A percentile compares a stretch with the other conserved stretches of the same genome.
These are phyloP conservation scores for Apamea monoglypha DNA, from an alignment of 2,888 invertebrate species.

Conservation along the genomic window DNA sequence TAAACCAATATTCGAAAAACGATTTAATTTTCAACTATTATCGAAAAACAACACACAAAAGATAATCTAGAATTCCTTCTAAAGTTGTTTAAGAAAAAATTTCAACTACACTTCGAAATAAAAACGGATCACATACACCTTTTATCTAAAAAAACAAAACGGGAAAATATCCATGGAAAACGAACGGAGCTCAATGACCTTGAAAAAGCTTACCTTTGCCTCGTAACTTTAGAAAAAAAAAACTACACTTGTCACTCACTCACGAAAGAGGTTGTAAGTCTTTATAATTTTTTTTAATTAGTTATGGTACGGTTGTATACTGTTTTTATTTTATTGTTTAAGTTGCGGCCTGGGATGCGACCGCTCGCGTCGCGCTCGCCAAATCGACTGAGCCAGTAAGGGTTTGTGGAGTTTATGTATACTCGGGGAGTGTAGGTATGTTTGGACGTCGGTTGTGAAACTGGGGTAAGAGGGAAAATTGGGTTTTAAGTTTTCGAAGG, in stretches of 20 bases:
- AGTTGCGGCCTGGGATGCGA: slow-evolving; percentile 42
- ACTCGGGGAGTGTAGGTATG: slow-evolving; percentile 54
- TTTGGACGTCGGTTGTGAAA: slow-evolving; percentile 26
- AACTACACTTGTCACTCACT: slow-evolving; percentile 41
- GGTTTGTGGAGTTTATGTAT: slow-evolving; percentile 57
- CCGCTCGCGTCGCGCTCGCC: slow-evolving; percentile 46
- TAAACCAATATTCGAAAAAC: not conserved
- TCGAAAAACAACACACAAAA: not conserved
- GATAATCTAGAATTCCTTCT: not conserved
- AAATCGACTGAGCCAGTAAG: slow-evolving; percentile 70
- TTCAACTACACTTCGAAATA: not conserved
- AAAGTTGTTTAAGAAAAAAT: not conserved
- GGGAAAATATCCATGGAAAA: slow-evolving; percentile 35
- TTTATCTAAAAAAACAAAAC: slow-evolving; percentile 43
- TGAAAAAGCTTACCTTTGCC: slow-evolving; percentile 48
- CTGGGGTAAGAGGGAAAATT: slow-evolving; percentile 23
- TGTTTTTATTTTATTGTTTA: slow-evolving; percentile 20
- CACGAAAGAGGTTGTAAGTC: slow-evolving; percentile 25
- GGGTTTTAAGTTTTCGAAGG: not conserved
- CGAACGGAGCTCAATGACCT: slow-evolving; percentile 38
- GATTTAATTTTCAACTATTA: not conserved
- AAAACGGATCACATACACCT: slow-evolving; percentile 22
- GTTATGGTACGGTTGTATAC: slow-evolving; percentile 19
- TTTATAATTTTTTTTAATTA: not conserved
- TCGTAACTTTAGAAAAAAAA: slow-evolving; percentile 20